Evolutionary conservation across 64 coral and sea anemone genomes (phyloP).

Genomic region (Stylophora pistillata): DNA sequence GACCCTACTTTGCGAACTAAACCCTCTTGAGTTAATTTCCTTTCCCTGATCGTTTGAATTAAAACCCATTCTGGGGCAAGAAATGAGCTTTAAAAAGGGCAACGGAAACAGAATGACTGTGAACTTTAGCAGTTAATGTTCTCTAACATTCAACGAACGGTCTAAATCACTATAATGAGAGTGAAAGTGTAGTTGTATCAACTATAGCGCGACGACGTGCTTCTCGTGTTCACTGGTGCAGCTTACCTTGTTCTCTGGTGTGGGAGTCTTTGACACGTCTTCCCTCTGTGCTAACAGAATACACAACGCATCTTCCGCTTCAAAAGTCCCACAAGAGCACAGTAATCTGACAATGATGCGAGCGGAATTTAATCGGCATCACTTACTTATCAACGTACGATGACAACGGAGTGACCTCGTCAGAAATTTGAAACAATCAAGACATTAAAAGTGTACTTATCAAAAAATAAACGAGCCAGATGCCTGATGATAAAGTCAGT

Average conservation of each 20-base stretch:
- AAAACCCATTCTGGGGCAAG: too few species aligned
- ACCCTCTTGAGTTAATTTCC: too few species aligned
- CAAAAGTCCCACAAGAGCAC: background rate
- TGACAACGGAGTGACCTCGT: background rate
- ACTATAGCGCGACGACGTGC: too few species aligned
- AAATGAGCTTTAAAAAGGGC: too few species aligned
- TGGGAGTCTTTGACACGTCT: background rate
- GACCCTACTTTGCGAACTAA: too few species aligned
- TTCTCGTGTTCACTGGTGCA: background rate
- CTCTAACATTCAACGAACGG: too few species aligned
- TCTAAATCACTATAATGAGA: too few species aligned
- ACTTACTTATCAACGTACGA: background rate
- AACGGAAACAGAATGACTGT: too few species aligned
- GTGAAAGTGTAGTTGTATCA: too few species aligned
- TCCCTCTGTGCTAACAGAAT: background rate
- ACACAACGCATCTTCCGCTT: background rate
- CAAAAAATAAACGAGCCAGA: conserved; percentile 17
- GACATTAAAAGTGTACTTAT: conserved; percentile 1
- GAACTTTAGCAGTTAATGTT: too few species aligned
- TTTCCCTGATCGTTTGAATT: too few species aligned
- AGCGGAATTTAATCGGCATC: conserved; percentile 12
- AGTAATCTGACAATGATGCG: background rate
- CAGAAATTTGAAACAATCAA: conserved; percentile 29
- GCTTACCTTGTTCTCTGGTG: background rate
- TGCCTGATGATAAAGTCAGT: background rate